Conservation (phyloP, 1,140 invertebrate species). For the Carposina sasakii region DNA sequence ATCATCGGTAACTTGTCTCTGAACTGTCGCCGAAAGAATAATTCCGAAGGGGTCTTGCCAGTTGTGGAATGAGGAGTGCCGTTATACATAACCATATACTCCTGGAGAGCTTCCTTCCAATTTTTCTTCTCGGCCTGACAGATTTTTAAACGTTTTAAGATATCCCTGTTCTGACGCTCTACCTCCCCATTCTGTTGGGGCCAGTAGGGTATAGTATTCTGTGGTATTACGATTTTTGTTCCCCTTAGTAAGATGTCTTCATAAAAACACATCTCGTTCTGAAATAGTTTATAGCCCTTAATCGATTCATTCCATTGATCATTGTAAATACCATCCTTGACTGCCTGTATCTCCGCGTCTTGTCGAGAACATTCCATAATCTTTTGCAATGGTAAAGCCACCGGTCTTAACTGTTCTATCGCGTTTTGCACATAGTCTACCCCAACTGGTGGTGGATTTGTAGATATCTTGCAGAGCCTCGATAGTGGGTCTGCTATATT, state of each 20-base stretch:
- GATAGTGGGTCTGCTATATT: conserved; percentile 11
- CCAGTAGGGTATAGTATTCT: conserved; percentile 24
- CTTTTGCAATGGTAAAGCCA: neutral
- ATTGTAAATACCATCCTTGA: neutral
- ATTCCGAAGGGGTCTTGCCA: conserved; percentile 35
- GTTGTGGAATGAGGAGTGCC: conserved; percentile 32
- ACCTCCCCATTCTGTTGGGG: conserved; percentile 38
- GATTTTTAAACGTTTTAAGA: conserved; percentile 28
- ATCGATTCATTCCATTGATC: neutral
- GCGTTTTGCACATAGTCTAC: conserved; percentile 3
- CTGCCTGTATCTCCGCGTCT: neutral
- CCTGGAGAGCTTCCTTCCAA: conserved; percentile 22
- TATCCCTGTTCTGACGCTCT: conserved; percentile 32
- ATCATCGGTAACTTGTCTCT: conserved; percentile 15
- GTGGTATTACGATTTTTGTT: conserved; percentile 27
- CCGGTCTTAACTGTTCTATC: neutral
- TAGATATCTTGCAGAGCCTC: neutral
- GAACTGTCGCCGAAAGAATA: conserved; percentile 34
- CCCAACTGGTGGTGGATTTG: neutral
- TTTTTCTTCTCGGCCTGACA: conserved; percentile 17
- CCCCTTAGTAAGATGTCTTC: conserved; percentile 1
- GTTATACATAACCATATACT: conserved; percentile 34
- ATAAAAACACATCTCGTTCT: conserved; percentile 5
- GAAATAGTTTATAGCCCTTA: neutral
- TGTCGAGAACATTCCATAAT: neutral